Conservation (phyloP, 1,140 invertebrate genomes). For the Bombyx mori region ASM3026992v2 NC_085111.1:9088501-9089000, state of each 20-base stretch:
- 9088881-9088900: constrained; percentile 80
- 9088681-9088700: constrained; percentile 94
- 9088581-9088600: constrained; percentile 92
- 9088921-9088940: constrained; percentile 84
- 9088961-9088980: constrained; percentile 84
- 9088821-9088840: constrained; percentile 85
- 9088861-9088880: constrained; percentile 82
- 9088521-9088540: constrained; percentile 84
- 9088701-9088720: constrained; percentile 94
- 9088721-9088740: constrained; percentile 85
- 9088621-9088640: constrained; percentile 80
- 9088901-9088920: constrained; percentile 94
- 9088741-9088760: constrained; percentile 79
- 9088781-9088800: constrained; percentile 77
- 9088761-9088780: constrained; percentile 67
- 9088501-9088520: constrained; percentile 83
- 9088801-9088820: constrained; percentile 82
- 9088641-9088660: constrained; percentile 88
- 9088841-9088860: constrained; percentile 84
- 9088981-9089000: constrained; percentile 85
- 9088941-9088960: constrained; percentile 81
- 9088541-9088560: constrained; percentile 89
- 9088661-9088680: constrained; percentile 93
- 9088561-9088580: constrained; percentile 86
- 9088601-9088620: constrained; percentile 88